Conservation (phyloP, 1,140 invertebrate genomes). For the Euglossa dilemma region DNA sequence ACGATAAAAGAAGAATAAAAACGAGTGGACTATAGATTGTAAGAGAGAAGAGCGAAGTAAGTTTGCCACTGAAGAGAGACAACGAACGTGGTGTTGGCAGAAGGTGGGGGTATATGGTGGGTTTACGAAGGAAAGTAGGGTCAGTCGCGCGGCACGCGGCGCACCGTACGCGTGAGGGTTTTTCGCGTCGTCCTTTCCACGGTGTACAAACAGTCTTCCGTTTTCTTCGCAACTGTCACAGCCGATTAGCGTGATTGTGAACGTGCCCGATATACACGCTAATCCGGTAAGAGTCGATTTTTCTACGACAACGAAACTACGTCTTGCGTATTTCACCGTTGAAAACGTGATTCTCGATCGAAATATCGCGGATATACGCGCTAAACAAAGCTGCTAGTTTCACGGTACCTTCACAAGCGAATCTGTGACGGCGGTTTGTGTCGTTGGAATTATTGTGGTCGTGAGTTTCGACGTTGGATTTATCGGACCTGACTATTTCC, state of each 20-base stretch:
- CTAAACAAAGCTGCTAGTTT: neutral
- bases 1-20: neutral
- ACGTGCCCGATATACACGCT: constrained; percentile 14
- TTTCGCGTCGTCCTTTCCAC: constrained; percentile 31
- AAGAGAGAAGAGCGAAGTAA: neutral
- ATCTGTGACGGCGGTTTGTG: neutral
- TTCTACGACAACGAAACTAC: neutral
- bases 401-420: neutral
- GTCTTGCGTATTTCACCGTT: neutral
- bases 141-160: constrained; percentile 79
- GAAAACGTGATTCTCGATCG: neutral
- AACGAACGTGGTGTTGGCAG: constrained; percentile 42
- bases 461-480: neutral
- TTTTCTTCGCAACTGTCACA: constrained; percentile 20
- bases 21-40: neutral
- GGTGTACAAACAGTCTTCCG: neutral
- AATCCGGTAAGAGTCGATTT: constrained; percentile 5
- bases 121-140: constrained; percentile 61
- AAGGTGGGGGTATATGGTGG: constrained; percentile 37
- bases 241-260: constrained; percentile 32
- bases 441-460: neutral
- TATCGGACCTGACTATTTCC: neutral
- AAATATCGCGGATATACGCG: neutral
- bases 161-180: constrained; percentile 71
- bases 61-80: neutral